Conservation (phyloP, 1,140 invertebrate species). For the Drosophila seguyi region DNA sequence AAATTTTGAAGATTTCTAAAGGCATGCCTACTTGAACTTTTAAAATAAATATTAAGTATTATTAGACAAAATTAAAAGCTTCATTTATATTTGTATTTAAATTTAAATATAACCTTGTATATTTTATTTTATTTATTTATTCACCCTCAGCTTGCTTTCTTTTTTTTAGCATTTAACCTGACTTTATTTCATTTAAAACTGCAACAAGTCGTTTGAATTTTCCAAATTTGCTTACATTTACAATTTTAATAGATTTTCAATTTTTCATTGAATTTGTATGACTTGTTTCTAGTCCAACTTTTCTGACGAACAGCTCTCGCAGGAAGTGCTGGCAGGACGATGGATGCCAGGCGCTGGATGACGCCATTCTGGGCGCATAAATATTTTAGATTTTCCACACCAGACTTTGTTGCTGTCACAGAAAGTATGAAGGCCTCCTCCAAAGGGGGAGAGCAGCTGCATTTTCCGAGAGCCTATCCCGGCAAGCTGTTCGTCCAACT, state of each 20-base stretch:
- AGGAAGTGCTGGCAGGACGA: conserved; percentile 38
- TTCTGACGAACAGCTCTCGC: conserved; percentile 64
- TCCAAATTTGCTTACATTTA: conserved; percentile 46
- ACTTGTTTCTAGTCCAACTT: conserved; percentile 53
- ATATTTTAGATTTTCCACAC: conserved; percentile 75
- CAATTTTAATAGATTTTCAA: conserved; percentile 58
- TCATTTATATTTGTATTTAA: neutral
- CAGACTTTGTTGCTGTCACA: conserved; percentile 45
- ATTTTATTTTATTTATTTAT: neutral
- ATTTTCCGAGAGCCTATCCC: conserved; percentile 66
- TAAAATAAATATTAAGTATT: neutral
- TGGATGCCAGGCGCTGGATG: conserved; percentile 56
- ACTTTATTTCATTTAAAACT: neutral
- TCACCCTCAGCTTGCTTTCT: neutral
- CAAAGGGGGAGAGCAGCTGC: conserved; percentile 34
- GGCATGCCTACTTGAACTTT: neutral
- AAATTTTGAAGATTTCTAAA: conserved; percentile 21
- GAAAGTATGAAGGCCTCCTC: neutral
- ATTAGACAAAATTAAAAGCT: too few species aligned
- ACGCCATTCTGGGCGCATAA: conserved; percentile 67
- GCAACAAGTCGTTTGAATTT: conserved; percentile 13
- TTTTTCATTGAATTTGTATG: conserved; percentile 69
- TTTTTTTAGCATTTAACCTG: neutral
- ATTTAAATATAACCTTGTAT: neutral
- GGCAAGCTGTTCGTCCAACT: conserved; percentile 75